Conservation (phyloP, 2,113 vertebrate genomes). For the Pionites leucogaster region DNA sequence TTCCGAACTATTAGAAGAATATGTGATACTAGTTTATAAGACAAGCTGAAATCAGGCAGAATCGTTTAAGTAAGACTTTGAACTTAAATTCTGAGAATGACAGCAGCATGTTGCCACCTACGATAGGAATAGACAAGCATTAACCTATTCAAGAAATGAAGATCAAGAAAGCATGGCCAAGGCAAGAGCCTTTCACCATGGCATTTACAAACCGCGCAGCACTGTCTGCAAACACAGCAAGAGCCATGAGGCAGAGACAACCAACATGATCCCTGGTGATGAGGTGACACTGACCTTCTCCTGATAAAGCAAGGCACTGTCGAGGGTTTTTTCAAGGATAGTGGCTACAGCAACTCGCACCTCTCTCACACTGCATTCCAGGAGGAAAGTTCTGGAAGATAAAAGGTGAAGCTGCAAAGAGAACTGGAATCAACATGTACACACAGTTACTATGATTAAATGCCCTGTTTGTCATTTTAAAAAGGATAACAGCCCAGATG, state of each 20-base stretch:
- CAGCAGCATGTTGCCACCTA: not conserved
- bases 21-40: constrained; percentile 17
- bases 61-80: not conserved
- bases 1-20: constrained; percentile 40
- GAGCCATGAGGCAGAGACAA: not conserved
- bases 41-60: constrained; percentile 13
- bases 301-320: constrained; percentile 92
- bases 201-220: not conserved
- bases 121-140: not conserved
- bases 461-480: not conserved
- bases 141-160: not conserved
- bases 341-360: constrained; percentile 92
- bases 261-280: not conserved
- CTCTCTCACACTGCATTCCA: constrained; percentile 95
- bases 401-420: constrained; percentile 32
- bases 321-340: constrained; percentile 95
- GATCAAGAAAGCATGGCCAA: not conserved
- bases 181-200: not conserved
- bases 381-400: constrained; percentile 85
- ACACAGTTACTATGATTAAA: not conserved
- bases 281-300: constrained; percentile 79
- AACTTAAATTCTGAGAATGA: not conserved
- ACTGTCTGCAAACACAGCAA: not conserved
- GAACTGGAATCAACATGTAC: not conserved
- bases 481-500: not conserved